These are phyloP conservation scores for Harpegnathos saltator DNA, from an alignment of 1,140 invertebrate genomes.

Conservation along the genomic window DNA sequence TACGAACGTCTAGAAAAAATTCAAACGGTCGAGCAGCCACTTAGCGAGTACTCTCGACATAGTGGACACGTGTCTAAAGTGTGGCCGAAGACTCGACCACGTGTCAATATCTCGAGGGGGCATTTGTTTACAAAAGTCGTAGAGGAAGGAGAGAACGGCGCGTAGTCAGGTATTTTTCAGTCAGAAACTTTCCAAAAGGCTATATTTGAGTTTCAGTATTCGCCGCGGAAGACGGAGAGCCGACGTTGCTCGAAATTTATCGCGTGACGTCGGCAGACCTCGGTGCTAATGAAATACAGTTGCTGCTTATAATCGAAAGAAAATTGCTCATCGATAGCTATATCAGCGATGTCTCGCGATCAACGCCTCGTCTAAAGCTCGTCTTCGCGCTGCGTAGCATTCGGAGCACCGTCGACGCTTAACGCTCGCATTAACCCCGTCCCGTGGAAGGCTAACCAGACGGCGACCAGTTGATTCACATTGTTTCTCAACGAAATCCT, in stretches of 20 bases:
- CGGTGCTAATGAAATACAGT: too few species aligned
- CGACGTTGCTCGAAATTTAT: not conserved
- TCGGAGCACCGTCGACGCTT: too few species aligned
- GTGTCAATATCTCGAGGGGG: slow-evolving; percentile 76
- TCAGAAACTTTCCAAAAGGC: slow-evolving; percentile 54
- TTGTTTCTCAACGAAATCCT: not conserved
- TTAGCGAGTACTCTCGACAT: slow-evolving; percentile 74
- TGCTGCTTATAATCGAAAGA: not conserved
- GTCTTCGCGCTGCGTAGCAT: too few species aligned
- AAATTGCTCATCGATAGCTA: not conserved
- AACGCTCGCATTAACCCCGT: too few species aligned
- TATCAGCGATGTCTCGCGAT: too few species aligned
- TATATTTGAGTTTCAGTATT: slow-evolving; percentile 45
- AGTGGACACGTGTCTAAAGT: slow-evolving; percentile 78
- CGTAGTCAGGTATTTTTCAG: slow-evolving; percentile 66
- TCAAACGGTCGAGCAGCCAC: slow-evolving; percentile 74
- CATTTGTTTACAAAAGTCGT: slow-evolving; percentile 74
- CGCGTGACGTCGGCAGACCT: not conserved
- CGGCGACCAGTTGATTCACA: too few species aligned
- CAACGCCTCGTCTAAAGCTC: too few species aligned
- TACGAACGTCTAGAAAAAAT: slow-evolving; percentile 74
- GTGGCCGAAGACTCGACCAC: slow-evolving; percentile 70
- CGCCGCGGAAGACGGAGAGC: slow-evolving; percentile 16
- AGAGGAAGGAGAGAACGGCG: slow-evolving; percentile 63
- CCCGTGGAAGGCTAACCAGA: too few species aligned